phyloP scores from a whole-genome alignment of 2,888 invertebrate genomes.

The Habrosyne pyritoides region DNA sequence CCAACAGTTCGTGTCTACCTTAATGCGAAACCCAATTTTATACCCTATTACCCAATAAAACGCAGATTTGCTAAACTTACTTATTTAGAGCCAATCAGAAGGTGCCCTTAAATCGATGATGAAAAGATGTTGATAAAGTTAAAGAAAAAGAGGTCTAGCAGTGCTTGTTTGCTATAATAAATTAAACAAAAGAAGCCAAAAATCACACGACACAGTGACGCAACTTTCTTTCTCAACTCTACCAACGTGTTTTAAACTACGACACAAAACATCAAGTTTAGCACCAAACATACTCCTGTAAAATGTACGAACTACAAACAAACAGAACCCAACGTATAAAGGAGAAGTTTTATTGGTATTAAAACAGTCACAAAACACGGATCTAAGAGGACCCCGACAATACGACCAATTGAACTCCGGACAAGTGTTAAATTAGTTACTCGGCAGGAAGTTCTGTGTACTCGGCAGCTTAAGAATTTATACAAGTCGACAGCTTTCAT shows the following conservation, averaged over 20 bases:
- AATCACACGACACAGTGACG: neutral
- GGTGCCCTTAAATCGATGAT: no score
- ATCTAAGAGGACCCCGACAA: constrained; percentile 5
- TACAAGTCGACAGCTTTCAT: neutral
- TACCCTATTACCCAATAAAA: no score
- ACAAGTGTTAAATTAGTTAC: constrained; percentile 30
- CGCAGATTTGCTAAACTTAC: no score
- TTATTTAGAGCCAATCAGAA: no score
- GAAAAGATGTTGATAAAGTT: no score
- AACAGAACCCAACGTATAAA: constrained; percentile 1
- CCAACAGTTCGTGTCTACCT: no score
- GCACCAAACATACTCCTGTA: constrained; percentile 1
- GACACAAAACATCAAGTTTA: constrained; percentile 3
- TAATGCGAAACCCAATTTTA: no score
- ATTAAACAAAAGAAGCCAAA: neutral
- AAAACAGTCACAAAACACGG: constrained; percentile 8
- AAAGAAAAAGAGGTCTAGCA: no score
- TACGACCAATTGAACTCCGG: constrained; percentile 15
- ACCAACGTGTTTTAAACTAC: neutral
- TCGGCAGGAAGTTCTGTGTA: neutral
- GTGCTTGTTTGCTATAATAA: no score
- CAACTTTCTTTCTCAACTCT: neutral
- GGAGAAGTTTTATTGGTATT: constrained; percentile 8
- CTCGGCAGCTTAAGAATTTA: constrained; percentile 3
- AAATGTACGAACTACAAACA: constrained; percentile 3